Evolutionary conservation across 2,113 vertebrate genomes (phyloP).

Genomic region (Phasianus colchicus): DNA sequence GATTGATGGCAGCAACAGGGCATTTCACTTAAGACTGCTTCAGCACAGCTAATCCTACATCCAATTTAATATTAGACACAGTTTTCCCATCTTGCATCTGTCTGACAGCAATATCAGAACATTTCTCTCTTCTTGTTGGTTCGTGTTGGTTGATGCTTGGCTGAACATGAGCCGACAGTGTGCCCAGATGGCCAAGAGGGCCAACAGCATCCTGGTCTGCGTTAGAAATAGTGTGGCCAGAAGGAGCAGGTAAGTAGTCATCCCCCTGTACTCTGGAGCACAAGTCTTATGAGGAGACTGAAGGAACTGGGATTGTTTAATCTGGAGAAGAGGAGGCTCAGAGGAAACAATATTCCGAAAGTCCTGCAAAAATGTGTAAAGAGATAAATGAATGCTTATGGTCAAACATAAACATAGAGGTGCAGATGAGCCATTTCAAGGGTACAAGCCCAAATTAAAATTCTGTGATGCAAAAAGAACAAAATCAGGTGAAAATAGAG

Average conservation of each 20-base stretch:
- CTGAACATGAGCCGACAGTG: too few species aligned
- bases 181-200: too few species aligned
- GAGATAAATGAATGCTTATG: background rate
- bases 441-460: constrained; percentile 10
- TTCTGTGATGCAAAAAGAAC: constrained; percentile 14
- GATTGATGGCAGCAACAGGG: background rate
- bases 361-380: background rate
- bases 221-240: too few species aligned
- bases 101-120: constrained; percentile 27
- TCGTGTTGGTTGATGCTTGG: too few species aligned
- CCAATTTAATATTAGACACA: constrained; percentile 37
- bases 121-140: constrained; percentile 25
- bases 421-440: background rate
- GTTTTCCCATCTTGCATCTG: background rate
- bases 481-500: background rate
- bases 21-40: constrained; percentile 38
- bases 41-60: constrained; percentile 3
- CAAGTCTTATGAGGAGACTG: too few species aligned
- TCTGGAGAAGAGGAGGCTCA: too few species aligned
- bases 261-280: too few species aligned
- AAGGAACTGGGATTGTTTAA: too few species aligned
- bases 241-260: too few species aligned
- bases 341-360: background rate
- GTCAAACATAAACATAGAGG: background rate
- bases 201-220: too few species aligned